phyloP scores from a whole-genome alignment of 2,113 vertebrate species.

The Heterochromis multidens region DNA sequence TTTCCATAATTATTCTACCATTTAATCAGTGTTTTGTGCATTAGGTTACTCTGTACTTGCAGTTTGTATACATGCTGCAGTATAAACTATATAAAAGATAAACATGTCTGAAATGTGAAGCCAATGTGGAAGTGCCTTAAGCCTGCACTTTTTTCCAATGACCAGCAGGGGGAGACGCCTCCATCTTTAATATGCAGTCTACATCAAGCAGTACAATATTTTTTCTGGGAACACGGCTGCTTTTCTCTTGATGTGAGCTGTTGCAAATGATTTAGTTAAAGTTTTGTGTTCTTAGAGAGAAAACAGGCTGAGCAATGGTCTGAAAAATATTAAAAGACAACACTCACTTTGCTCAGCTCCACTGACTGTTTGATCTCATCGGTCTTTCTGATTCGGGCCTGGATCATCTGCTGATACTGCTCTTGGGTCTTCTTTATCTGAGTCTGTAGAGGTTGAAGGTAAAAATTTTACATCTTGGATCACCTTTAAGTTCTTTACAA shows the following conservation, averaged over 20 bases:
- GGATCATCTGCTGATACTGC: constrained; percentile 42
- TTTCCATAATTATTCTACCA: accelerated
- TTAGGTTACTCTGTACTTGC: neutral
- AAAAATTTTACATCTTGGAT: neutral
- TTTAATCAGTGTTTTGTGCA: neutral
- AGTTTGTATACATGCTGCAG: neutral
- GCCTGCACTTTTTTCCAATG: neutral
- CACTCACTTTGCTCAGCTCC: constrained; percentile 41
- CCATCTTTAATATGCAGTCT: neutral
- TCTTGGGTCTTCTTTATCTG: constrained; percentile 16
- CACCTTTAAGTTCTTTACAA: neutral
- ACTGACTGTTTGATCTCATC: constrained; percentile 29
- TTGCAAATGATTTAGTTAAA: neutral
- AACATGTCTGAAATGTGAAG: neutral
- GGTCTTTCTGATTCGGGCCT: neutral
- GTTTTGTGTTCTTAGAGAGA: neutral
- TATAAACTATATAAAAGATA: neutral
- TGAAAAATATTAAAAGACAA: neutral
- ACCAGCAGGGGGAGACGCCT: neutral
- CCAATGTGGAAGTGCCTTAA: neutral
- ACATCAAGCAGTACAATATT: neutral
- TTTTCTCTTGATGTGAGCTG: neutral
- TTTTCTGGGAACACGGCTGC: neutral
- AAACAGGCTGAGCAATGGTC: accelerated
- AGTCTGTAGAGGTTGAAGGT: neutral